Percentiles rank a stretch among this genome's conserved stretches.
phyloP scores from a whole-genome alignment of 2,797 vertebrate species.

The Emys orbicularis region DNA sequence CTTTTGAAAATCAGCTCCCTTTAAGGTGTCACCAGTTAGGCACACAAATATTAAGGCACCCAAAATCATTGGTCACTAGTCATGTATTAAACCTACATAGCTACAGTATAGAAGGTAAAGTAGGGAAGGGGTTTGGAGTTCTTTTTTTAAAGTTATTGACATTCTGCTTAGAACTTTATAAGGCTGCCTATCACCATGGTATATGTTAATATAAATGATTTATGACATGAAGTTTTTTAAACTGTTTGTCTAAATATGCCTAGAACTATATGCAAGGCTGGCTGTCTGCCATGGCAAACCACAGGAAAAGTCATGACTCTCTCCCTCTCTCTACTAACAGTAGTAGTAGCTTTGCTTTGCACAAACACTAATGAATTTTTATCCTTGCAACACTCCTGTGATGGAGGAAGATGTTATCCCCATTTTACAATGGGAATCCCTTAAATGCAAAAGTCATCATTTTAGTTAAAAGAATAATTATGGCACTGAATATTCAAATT shows the following conservation, averaged over 20 bases:
- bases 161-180: background rate
- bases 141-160: background rate
- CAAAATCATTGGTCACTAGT: background rate
- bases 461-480: background rate
- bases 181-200: background rate
- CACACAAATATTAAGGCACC: background rate
- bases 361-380: background rate
- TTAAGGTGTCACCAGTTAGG: background rate
- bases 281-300: background rate
- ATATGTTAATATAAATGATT: background rate
- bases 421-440: background rate
- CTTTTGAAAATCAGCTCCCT: background rate
- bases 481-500: background rate
- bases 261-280: background rate
- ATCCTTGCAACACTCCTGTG: background rate
- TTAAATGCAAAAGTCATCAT: background rate
- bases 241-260: too few species aligned
- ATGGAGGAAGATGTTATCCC: background rate
- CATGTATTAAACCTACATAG: background rate
- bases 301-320: background rate
- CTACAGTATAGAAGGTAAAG: background rate
- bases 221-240: background rate
- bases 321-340: background rate
- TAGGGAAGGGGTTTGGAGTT: background rate
- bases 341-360: background rate